These are phyloP conservation scores for Carassius gibelio DNA, from an alignment of 2,113 vertebrate genomes.

Conservation along the genomic window DNA sequence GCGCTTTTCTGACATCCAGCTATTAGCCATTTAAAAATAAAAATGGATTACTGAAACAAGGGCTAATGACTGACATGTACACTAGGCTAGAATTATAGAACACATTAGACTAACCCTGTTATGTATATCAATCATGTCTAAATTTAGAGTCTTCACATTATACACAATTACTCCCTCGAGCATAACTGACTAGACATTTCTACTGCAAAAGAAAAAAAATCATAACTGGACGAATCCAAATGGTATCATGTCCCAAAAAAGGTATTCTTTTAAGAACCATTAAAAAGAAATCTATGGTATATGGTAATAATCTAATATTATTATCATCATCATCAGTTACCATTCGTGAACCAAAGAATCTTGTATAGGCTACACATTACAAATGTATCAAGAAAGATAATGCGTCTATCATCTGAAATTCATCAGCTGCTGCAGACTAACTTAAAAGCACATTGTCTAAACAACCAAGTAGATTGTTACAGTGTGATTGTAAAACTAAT, in stretches of 20 bases:
- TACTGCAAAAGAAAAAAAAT: neutral
- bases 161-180: neutral
- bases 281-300: neutral
- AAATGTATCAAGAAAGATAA: neutral
- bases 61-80: conserved; percentile 1
- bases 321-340: neutral
- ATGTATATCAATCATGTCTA: neutral
- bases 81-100: neutral
- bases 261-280: neutral
- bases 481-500: conserved; percentile 4
- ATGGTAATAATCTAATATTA: neutral
- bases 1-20: neutral
- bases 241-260: too few species aligned
- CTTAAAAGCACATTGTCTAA: neutral
- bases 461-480: neutral
- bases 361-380: neutral
- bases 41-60: neutral
- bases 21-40: neutral
- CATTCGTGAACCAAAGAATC: neutral
- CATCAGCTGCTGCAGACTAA: neutral
- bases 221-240: neutral
- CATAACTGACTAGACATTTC: neutral
- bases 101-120: neutral
- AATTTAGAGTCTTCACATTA: neutral
- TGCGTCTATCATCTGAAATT: neutral